A percentile compares a stretch with the other conserved stretches of the same genome.
phyloP scores from a whole-genome alignment of 2,797 vertebrate species.

The Nothura maculosa region DNA sequence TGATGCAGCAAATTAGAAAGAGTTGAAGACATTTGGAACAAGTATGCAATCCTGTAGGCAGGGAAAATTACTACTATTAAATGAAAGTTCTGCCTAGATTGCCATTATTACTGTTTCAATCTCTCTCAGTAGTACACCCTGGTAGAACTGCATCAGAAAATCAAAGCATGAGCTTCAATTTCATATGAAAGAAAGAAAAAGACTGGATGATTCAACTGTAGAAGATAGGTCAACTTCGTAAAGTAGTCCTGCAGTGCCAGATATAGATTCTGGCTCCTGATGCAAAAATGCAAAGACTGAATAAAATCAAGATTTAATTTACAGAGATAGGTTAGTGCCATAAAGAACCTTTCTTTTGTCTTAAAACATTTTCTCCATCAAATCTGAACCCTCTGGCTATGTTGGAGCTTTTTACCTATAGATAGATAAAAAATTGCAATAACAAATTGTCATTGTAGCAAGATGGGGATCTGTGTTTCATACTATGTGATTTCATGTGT shows the following conservation, averaged over 20 bases:
- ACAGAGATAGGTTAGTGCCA: not conserved
- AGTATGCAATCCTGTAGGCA: not conserved
- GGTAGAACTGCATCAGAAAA: not conserved
- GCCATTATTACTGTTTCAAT: not conserved
- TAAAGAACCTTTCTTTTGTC: not conserved
- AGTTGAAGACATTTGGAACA: not conserved
- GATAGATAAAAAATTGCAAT: not conserved
- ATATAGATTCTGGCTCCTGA: not conserved
- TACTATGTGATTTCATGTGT: fast-evolving
- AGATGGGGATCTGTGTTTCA: not conserved
- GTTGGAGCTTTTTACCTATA: not conserved
- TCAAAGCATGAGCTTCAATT: not conserved
- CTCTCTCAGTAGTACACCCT: not conserved
- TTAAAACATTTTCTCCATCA: not conserved
- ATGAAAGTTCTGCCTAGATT: not conserved
- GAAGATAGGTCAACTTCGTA: not conserved
- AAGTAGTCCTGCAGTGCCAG: not conserved
- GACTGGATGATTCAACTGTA: not conserved
- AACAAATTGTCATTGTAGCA: not conserved
- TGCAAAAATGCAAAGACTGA: not conserved
- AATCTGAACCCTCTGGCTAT: fast-evolving
- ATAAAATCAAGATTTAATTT: not conserved
- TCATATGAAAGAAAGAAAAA: not conserved
- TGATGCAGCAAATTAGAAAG: slow-evolving; percentile 30
- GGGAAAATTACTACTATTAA: not conserved